Evolutionary conservation across 2,888 invertebrate species (phyloP).

Genomic region (Panzeria rudis): DNA sequence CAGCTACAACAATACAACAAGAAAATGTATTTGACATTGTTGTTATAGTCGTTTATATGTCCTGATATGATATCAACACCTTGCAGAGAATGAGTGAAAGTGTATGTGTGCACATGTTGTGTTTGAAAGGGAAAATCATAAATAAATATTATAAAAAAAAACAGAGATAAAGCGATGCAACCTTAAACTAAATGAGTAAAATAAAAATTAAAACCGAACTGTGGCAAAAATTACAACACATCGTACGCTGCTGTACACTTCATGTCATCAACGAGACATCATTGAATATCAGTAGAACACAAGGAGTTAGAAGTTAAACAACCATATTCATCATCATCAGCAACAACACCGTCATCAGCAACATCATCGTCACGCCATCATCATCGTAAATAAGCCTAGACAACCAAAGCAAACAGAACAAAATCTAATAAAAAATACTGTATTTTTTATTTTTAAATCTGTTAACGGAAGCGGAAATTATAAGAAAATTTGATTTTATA

Average conservation of each 20-base stretch:
- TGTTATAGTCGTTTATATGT: conserved; percentile 44
- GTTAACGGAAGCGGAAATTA: conserved; percentile 64
- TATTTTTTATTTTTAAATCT: conserved; percentile 37
- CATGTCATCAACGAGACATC: conserved; percentile 31
- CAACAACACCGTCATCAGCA: background rate
- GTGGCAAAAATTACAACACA: conserved; percentile 15
- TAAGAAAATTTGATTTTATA: conserved; percentile 54
- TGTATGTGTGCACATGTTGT: conserved; percentile 24
- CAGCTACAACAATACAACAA: conserved; percentile 1
- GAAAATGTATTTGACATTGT: conserved; percentile 42
- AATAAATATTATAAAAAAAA: conserved; percentile 18
- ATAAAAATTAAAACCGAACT: conserved; percentile 16
- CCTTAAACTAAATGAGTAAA: background rate
- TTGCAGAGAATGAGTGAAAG: conserved; percentile 18
- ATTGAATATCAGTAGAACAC: conserved; percentile 44
- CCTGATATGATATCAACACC: conserved; percentile 65
- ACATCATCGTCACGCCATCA: background rate
- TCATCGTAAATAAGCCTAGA: conserved; percentile 12
- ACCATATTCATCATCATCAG: conserved; percentile 8
- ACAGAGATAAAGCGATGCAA: conserved; percentile 26
- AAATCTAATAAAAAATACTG: conserved; percentile 52
- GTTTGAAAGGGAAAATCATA: conserved; percentile 44
- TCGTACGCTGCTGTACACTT: conserved; percentile 1
- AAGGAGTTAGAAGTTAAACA: conserved; percentile 38
- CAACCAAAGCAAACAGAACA: conserved; percentile 39